Evolutionary conservation across 2,888 invertebrate genomes (phyloP), one percentile per base, ranked within the genome.

Genomic region (Synanthedon andrenaeformis): DNA sequence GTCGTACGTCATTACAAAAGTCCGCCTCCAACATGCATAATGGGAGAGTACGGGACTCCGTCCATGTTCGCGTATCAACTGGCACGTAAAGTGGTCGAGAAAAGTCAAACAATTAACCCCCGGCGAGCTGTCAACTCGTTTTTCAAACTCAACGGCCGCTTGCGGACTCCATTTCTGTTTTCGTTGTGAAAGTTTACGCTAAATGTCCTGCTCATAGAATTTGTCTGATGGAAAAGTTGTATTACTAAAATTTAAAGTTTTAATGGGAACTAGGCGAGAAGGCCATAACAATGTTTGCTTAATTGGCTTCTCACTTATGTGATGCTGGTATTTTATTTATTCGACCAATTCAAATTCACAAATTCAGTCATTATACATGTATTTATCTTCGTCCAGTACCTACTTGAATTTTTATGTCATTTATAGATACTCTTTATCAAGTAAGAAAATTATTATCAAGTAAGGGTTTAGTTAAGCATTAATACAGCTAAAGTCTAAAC

Each of bases 21-120:
- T 63, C 58, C 57, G 59, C 62, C 62, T 66, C 65, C 67, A 65
- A 62, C 58, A 59, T 56, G 53, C 57, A 57, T 59, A 55, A 19
- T 52, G 8, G 45, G 45, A 45, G 45, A 45, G 12, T 41, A 59
- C 58, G 59, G 57, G 57, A 61, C 63, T 58, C 55, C 59, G 60
- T 60, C 67, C 62, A 69, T 59, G 60, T 60, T 67, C 62, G 69
- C 68, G 67, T 72, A 70, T 74, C 73, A 73, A 69, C 71, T 79
- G 67, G 67, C 72, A 65, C 67, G 65, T 63, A 69, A 70, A 70
- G 71, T 74, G 68, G 69, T 70, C 72, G 67, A 71, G 72, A 69
- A 70, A 78, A 79, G 73, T 76, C 75, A 76, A 76, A 79, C 79
- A 79, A 78, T 79, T 79, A 76, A 74, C 74, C 76, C 71, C 69